Percentiles rank a stretch among this genome's conserved stretches.
These are phyloP conservation scores for Eupithecia subumbrata DNA, from an alignment of 2,888 invertebrate genomes.

Conservation along the genomic window DNA sequence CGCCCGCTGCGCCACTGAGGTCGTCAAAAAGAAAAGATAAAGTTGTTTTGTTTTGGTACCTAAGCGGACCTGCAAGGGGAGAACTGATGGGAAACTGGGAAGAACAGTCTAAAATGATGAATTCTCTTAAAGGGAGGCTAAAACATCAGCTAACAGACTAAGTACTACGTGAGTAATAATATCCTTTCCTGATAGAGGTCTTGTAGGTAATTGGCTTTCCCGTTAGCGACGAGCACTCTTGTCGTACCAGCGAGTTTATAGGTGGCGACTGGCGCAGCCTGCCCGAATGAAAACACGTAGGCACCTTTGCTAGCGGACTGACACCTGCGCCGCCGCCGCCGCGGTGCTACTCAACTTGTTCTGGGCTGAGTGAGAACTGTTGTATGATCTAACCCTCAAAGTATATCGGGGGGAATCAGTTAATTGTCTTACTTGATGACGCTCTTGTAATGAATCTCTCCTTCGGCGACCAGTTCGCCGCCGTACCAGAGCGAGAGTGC, in stretches of 20 bases:
- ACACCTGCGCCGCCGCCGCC: no score
- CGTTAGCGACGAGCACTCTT: no score
- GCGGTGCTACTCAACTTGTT: constrained; percentile 65
- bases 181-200: no score
- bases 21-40: background rate
- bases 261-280: no score
- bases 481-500: constrained; percentile 85
- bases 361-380: constrained; percentile 82
- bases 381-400: constrained; percentile 82
- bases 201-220: no score
- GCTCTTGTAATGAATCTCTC: background rate
- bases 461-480: background rate
- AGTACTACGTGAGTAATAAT: background rate
- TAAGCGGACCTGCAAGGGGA: background rate
- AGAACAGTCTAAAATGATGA: background rate
- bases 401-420: constrained; percentile 46
- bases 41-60: background rate
- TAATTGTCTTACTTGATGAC: background rate
- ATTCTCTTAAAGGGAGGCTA: background rate
- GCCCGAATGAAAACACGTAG: constrained; percentile 87
- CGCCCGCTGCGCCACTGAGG: no score
- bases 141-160: background rate
- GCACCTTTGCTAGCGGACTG: no score
- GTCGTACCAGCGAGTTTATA: no score
- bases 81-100: background rate